These are phyloP conservation scores for Miniopterus natalensis DNA, from an alignment of 2,113 vertebrate genomes.

Conservation along the genomic window DNA sequence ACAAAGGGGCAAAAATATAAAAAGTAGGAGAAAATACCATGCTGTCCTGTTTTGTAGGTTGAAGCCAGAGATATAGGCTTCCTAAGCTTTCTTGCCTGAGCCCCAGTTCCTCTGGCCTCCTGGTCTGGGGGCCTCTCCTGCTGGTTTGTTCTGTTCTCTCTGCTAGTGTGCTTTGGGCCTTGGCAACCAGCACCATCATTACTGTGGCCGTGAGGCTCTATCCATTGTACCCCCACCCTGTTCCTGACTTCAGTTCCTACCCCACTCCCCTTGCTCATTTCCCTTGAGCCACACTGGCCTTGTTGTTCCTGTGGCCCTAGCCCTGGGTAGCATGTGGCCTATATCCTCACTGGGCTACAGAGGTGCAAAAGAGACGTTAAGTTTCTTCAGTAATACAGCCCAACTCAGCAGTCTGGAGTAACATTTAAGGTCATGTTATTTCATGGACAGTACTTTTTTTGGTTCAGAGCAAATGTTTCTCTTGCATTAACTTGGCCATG, in stretches of 20 bases:
- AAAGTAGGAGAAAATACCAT: background rate
- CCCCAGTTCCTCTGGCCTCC: background rate
- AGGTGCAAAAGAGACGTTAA: background rate
- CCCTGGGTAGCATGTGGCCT: fast-evolving
- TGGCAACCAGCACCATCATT: background rate
- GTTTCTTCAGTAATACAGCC: background rate
- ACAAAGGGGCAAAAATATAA: background rate
- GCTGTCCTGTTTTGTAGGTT: too few species aligned
- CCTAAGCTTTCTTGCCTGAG: background rate
- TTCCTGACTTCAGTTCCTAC: background rate
- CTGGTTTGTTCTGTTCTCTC: background rate
- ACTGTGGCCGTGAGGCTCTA: fast-evolving
- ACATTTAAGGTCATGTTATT: background rate
- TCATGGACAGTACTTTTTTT: background rate
- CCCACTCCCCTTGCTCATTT: background rate
- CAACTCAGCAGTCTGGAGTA: background rate
- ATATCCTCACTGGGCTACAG: background rate
- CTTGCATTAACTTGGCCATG: background rate
- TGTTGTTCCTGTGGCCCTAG: background rate
- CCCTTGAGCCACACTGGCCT: background rate
- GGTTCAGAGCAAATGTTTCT: background rate
- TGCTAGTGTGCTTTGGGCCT: background rate
- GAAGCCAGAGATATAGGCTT: background rate
- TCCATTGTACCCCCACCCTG: fast-evolving
- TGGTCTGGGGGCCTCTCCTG: fast-evolving